Evolutionary conservation across 2,797 vertebrate genomes (phyloP).

Genomic region (Crax fasciolata): DNA sequence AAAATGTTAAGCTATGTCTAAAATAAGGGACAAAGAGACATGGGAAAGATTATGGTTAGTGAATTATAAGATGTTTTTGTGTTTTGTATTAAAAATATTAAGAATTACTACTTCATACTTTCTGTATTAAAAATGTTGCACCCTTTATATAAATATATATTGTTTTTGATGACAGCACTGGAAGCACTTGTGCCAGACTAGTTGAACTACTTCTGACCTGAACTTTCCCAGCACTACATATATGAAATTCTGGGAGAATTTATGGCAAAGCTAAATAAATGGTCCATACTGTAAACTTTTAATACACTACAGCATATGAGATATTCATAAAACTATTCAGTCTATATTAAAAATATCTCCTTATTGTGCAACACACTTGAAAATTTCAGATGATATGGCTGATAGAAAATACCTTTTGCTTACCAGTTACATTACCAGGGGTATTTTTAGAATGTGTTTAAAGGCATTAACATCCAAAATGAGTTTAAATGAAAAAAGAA

Average conservation of each 20-base stretch:
- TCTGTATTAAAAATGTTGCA: neutral
- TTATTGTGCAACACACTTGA: neutral
- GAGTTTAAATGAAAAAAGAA: neutral
- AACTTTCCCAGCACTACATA: neutral
- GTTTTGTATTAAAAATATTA: conserved; percentile 7
- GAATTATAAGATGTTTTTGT: neutral
- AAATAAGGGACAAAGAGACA: neutral
- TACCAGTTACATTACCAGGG: neutral
- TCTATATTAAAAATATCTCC: neutral
- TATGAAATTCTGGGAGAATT: neutral
- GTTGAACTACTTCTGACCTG: neutral
- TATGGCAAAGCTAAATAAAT: neutral
- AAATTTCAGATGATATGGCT: neutral
- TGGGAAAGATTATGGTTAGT: neutral
- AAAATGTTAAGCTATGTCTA: neutral
- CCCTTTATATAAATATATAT: neutral
- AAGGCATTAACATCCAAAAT: neutral
- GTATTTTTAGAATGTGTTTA: neutral
- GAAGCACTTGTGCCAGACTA: conserved; percentile 17
- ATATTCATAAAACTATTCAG: neutral
- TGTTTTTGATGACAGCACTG: conserved; percentile 19
- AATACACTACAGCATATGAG: neutral
- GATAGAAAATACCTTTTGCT: neutral
- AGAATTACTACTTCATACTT: neutral
- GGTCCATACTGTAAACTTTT: neutral